phyloP scores from a whole-genome alignment of 2,888 invertebrate species.

The Spilosoma lubricipeda region DNA sequence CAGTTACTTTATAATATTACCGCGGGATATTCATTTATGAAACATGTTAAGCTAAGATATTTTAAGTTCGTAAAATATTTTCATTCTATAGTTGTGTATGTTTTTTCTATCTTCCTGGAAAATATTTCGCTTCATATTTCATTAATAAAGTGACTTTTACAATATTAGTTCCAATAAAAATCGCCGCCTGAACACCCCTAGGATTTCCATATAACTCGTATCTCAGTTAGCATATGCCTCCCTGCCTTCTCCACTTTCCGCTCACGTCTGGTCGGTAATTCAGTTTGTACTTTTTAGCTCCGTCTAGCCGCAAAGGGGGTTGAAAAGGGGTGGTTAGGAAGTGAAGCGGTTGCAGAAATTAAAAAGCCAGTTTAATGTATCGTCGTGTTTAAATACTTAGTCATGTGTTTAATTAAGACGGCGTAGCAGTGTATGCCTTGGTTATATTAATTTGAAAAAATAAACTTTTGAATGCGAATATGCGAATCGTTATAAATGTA shows the following conservation, averaged over 20 bases:
- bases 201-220: conserved; percentile 30
- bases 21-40: too few species aligned
- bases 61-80: too few species aligned
- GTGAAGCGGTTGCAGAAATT: conserved; percentile 29
- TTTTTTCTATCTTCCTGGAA: too few species aligned
- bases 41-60: too few species aligned
- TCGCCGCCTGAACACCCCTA: conserved; percentile 16
- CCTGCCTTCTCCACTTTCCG: conserved; percentile 12
- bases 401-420: neutral
- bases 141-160: neutral
- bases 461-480: too few species aligned
- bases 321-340: conserved; percentile 15
- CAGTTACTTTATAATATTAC: too few species aligned
- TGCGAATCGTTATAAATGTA: too few species aligned
- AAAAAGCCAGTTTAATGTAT: conserved; percentile 36
- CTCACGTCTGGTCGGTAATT: conserved; percentile 44
- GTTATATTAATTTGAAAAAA: neutral
- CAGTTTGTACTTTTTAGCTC: conserved; percentile 33
- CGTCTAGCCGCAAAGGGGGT: conserved; percentile 30
- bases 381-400: conserved; percentile 32
- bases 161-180: conserved; percentile 6
- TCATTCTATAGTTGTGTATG: too few species aligned
- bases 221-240: conserved; percentile 21
- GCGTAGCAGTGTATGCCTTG: neutral
- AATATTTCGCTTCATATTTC: neutral